Conservation (phyloP, 2,888 invertebrate genomes). For the Disparrhopalites patrizii region DNA sequence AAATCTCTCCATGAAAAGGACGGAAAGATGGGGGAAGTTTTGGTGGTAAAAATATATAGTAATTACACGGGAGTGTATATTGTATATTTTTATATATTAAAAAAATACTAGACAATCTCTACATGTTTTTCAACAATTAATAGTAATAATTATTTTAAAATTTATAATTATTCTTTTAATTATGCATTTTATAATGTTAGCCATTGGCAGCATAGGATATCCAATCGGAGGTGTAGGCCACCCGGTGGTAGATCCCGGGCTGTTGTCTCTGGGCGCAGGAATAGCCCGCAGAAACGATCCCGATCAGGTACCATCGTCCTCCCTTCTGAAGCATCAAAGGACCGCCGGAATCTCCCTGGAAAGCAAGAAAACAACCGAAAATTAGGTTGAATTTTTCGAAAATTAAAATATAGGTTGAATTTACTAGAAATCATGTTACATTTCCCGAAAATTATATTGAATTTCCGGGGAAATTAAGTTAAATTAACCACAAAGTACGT, state of each 20-base stretch:
- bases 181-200: not conserved
- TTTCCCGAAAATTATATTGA: no score
- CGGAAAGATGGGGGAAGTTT: no score
- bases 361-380: not conserved
- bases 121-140: no score
- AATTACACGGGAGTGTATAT: no score
- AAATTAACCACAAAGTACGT: no score
- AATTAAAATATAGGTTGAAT: constrained; percentile 7
- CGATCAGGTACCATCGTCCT: constrained; percentile 84
- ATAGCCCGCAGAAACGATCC: constrained; percentile 89
- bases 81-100: no score
- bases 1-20: no score
- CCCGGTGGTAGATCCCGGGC: constrained; percentile 89
- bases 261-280: constrained; percentile 90
- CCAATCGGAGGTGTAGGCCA: constrained; percentile 91
- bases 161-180: not conserved
- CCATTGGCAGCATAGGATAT: constrained; percentile 64
- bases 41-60: no score
- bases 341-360: constrained; percentile 79
- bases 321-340: constrained; percentile 83
- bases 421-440: not conserved
- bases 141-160: no score
- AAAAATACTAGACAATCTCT: no score
- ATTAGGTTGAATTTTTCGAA: not conserved
- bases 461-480: no score